Evolutionary conservation across 2,888 invertebrate species (phyloP).

Genomic region (Cyrtodaria siliqua): DNA sequence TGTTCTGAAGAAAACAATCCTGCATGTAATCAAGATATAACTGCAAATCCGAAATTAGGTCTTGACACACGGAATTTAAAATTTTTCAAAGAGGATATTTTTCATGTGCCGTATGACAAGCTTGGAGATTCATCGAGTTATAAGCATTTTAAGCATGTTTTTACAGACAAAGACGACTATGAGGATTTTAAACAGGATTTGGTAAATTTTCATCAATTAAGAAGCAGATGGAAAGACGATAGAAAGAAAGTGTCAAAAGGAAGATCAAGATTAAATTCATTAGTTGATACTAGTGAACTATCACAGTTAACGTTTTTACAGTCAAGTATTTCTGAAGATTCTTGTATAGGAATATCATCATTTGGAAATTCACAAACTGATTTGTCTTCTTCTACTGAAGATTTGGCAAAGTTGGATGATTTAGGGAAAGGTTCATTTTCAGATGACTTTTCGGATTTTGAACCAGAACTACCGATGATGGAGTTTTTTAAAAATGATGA

Average conservation of each 20-base stretch:
- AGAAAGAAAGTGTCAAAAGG: conserved; percentile 54
- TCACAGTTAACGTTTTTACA: neutral
- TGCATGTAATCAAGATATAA: conserved; percentile 17
- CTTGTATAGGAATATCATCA: neutral
- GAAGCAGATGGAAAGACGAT: conserved; percentile 56
- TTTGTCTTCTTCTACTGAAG: neutral
- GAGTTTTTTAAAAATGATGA: conserved; percentile 81
- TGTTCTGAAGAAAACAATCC: conserved; percentile 25
- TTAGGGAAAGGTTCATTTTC: neutral
- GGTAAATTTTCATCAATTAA: conserved; percentile 66
- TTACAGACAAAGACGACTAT: conserved; percentile 79
- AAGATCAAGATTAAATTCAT: conserved; percentile 1
- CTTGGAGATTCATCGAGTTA: conserved; percentile 66
- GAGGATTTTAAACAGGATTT: conserved; percentile 81
- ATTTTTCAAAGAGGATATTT: conserved; percentile 70
- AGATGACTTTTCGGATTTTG: no score
- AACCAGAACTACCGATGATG: conserved; percentile 74
- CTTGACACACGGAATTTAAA: conserved; percentile 59
- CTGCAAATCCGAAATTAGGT: conserved; percentile 47
- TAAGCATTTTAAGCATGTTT: conserved; percentile 74
- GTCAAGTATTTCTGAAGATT: neutral
- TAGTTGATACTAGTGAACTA: neutral
- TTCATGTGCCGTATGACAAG: conserved; percentile 60
- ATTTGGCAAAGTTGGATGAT: neutral
- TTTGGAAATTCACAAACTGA: neutral